Evolutionary conservation across 2,888 invertebrate genomes (phyloP).

Genomic region (Antheraea yamamai): DNA sequence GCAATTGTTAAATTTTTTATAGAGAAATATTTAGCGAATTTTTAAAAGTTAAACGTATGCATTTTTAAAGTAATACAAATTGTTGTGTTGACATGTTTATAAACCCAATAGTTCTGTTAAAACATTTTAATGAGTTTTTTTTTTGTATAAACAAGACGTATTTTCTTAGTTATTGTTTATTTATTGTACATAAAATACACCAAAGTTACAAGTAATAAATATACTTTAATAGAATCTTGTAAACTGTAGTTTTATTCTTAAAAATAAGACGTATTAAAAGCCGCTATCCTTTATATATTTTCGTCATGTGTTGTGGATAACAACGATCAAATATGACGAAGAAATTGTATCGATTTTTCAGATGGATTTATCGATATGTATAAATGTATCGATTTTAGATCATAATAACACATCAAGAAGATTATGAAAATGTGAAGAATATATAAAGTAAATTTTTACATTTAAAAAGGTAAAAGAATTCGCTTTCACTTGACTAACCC

Average conservation of each 20-base stretch:
- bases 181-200: slow-evolving; percentile 80
- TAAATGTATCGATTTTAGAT: too few relatives aligned
- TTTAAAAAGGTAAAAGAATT: too few relatives aligned
- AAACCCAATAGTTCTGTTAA: slow-evolving; percentile 46
- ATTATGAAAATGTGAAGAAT: too few relatives aligned
- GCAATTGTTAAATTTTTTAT: slow-evolving; percentile 45
- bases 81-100: slow-evolving; percentile 44
- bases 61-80: slow-evolving; percentile 35
- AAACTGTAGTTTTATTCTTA: slow-evolving; percentile 57
- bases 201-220: slow-evolving; percentile 79
- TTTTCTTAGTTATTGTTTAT: slow-evolving; percentile 69
- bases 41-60: slow-evolving; percentile 34
- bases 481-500: too few relatives aligned
- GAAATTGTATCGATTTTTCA: too few relatives aligned
- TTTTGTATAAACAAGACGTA: slow-evolving; percentile 59
- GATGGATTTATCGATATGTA: too few relatives aligned
- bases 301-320: not conserved
- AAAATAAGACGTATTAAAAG: slow-evolving; percentile 17
- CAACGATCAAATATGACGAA: not conserved
- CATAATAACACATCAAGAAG: too few relatives aligned
- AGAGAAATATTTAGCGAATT: slow-evolving; percentile 58
- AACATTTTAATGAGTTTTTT: slow-evolving; percentile 55
- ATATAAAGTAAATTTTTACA: too few relatives aligned
- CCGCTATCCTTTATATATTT: not conserved
- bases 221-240: slow-evolving; percentile 77